phyloP scores from a whole-genome alignment of 2,888 invertebrate genomes.

The Keiferia lycopersicella region DNA sequence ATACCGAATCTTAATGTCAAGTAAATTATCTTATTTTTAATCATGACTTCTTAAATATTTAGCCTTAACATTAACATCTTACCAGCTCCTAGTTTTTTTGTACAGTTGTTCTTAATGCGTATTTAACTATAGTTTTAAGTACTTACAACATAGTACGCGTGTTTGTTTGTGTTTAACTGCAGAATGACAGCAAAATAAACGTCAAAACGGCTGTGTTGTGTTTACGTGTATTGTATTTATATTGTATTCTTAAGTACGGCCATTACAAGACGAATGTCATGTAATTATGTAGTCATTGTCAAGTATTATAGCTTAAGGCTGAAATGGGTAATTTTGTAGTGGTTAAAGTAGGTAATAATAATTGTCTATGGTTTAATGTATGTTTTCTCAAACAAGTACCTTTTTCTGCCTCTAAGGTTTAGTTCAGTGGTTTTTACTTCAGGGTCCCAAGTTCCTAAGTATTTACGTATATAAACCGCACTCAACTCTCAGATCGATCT shows the following conservation, averaged over 20 bases:
- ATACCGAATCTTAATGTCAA: too few species aligned
- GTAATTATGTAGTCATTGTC: background rate
- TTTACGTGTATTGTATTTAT: background rate
- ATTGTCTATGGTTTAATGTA: background rate
- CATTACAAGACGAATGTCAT: background rate
- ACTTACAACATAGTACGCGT: background rate
- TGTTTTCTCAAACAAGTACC: background rate
- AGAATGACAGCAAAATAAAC: conserved; percentile 6
- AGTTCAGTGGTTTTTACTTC: too few species aligned
- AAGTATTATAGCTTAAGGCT: background rate
- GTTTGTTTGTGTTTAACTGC: conserved; percentile 13
- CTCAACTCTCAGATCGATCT: too few species aligned
- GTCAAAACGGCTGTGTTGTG: background rate
- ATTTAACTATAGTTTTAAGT: background rate
- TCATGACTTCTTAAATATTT: background rate
- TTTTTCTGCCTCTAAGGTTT: background rate
- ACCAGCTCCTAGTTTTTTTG: background rate
- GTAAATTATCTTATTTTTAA: too few species aligned
- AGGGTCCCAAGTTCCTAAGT: too few species aligned
- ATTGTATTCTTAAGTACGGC: background rate
- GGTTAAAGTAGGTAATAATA: background rate
- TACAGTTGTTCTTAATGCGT: background rate
- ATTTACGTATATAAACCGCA: too few species aligned
- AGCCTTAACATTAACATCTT: background rate
- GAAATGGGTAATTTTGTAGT: background rate